Evolutionary conservation across 1,140 invertebrate species (phyloP), one percentile per base, ranked within the genome.

Genomic region (Helicoverpa zea): DNA sequence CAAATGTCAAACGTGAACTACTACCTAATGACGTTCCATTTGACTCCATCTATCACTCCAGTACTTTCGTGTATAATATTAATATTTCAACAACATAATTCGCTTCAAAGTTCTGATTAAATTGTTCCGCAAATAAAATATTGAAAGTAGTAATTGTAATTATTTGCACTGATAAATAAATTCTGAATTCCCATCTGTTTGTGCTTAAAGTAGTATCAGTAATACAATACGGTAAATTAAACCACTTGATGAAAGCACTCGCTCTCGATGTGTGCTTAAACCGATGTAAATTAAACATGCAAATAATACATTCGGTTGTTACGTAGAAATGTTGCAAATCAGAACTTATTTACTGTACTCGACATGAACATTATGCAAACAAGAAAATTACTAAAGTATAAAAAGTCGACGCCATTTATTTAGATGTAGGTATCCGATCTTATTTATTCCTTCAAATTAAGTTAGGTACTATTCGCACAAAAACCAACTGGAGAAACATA

Each of bases 241-340:
- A 52, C 11, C 29, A 35, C 23, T 54, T 73, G 52, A 73, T 23
- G 43, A 16, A 51, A 51, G 18, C 64, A 68, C 43, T 68, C 43
- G 64, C 23, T 9, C 61, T 35, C 30, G 47, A 51, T 23, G 64
- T 10, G 47, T 51, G 47, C 64, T 51, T 51, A 68, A 43, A 51
- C 64, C 64, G 11, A 51, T 68, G 47, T 68, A 51, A 68, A 68
- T 68, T 68, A 49, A 5, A 51, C 64, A 68, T 68, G 64, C 64
- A 68, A 68, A 68, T 68, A 68, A 68, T 51, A 68, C 64, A 68
- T 68, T 49, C 47, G 64, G 16, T 68, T 68, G 64, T 68, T 68
- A 68, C 47, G 35, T 51, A 68, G 35, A 68, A 68, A 23, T 68
- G 64, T 68, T 49, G 64, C 43, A 68, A 68, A 68, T 68, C 64